phyloP scores from a whole-genome alignment of 1,140 invertebrate species.

The Pseudomyrmex cubaensis region DNA sequence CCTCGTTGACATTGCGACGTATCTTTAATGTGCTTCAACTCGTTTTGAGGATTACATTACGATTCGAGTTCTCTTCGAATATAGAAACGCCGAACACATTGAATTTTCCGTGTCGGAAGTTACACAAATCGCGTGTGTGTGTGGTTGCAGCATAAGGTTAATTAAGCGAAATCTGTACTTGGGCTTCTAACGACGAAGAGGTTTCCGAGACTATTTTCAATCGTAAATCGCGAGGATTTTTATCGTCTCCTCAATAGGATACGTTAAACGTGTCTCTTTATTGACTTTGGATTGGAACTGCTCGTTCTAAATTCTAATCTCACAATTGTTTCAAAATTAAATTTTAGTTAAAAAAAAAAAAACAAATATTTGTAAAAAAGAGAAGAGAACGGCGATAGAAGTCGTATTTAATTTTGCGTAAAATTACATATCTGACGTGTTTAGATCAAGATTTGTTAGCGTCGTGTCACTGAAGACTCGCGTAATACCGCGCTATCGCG shows the following conservation, averaged over 20 bases:
- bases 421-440: no score
- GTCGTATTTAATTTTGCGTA: no score
- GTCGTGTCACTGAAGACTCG: neutral
- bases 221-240: slow-evolving; percentile 35
- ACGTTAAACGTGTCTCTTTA: slow-evolving; percentile 55
- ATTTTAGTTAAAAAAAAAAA: no score
- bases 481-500: no score
- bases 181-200: neutral
- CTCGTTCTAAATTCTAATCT: neutral
- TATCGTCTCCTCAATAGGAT: slow-evolving; percentile 34
- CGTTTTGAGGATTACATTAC: slow-evolving; percentile 6
- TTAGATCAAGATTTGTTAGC: neutral
- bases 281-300: slow-evolving; percentile 37
- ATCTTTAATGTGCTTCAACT: slow-evolving; percentile 33
- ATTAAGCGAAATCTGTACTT: neutral
- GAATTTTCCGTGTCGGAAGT: neutral
- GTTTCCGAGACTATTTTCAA: neutral
- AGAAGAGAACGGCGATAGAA: neutral
- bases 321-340: no score
- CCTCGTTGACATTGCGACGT: neutral
- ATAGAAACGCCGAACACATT: neutral
- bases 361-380: neutral
- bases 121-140: no score
- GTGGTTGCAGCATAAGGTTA: no score
- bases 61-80: neutral